phyloP scores from a whole-genome alignment of 2,797 vertebrate genomes.

The Lagorchestes hirsutus region DNA sequence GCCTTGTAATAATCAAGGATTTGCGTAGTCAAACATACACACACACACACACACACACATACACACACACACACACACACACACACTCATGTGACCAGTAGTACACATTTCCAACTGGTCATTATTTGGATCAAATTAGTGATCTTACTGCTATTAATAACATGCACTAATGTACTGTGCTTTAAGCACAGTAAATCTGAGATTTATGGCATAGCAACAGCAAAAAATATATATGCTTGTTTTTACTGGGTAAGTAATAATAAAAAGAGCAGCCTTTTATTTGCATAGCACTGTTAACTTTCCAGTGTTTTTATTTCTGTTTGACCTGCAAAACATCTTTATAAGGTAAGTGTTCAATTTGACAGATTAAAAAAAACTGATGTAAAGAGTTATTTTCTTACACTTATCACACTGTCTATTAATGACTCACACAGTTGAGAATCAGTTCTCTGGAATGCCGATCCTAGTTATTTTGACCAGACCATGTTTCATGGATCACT shows the following conservation, averaged over 20 bases:
- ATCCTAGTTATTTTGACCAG: neutral
- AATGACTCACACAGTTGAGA: accelerated
- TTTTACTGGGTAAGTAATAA: constrained; percentile 9
- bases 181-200: neutral
- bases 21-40: neutral
- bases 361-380: neutral
- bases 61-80: no score
- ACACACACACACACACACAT: neutral
- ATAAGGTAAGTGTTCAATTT: neutral
- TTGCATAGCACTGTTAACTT: neutral
- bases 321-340: neutral
- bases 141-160: neutral
- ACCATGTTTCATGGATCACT: neutral
- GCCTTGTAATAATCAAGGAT: neutral
- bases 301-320: neutral
- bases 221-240: neutral
- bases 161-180: constrained; percentile 15
- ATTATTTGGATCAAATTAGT: neutral
- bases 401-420: neutral
- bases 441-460: neutral
- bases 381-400: neutral
- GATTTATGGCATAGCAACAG: neutral
- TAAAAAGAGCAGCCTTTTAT: neutral
- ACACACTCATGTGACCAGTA: neutral
- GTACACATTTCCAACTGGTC: neutral